Base-by-base conservation (phyloP, 2,113 vertebrate species). In the Rhegmatorhina hoffmannsi region DNA sequence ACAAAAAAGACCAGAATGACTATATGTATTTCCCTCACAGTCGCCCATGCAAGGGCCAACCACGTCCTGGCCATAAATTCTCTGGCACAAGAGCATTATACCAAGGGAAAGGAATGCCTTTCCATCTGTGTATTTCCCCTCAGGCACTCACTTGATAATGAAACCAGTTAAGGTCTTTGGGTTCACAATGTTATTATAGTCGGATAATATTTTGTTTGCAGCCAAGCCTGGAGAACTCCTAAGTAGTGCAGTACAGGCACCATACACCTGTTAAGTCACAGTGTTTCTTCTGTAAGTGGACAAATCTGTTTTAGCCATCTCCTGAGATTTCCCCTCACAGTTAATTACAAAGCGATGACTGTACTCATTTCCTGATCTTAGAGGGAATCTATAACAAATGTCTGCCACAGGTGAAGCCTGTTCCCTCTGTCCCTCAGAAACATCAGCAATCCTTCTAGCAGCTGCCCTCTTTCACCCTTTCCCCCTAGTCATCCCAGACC, bases 81-180 rank as follows among this genome's bases (percentile, higher is more conserved):
- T 97, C 88, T 72, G 76, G 86, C 93, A 95, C 44, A 6, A 66
- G 76, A 93, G 79, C 69, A 95, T 90, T 96, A 96, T 89, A 95
- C 96, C 94, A 89, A 93, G 56, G 43, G 90, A 96, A 95, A 96
- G 90, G 88, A 97, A 96, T 97, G 93, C 50, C 90, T 94, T 97
- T 97, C 94, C 96, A 95, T 97, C 94, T 95, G 94, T 94, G 76
- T 73, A 73, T 95, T 95, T 92, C 76, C 92, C 96, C 95, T 94
- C 91, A 89, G 96, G 96, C 93, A 0, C 58, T 95, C 86, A 92
- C 93, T 97, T 97, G 96, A 96, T 96, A 96, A 97, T 93, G 96
- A 97, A 97, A 97, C 95, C 96, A 94, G 96, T 96, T 96, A 89
- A 92, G 94, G 95, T 96, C 96, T 95, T 96, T 66, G 92, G 90